Evolutionary conservation across 2,113 vertebrate genomes (phyloP).

Genomic region (Amazona vittata): DNA sequence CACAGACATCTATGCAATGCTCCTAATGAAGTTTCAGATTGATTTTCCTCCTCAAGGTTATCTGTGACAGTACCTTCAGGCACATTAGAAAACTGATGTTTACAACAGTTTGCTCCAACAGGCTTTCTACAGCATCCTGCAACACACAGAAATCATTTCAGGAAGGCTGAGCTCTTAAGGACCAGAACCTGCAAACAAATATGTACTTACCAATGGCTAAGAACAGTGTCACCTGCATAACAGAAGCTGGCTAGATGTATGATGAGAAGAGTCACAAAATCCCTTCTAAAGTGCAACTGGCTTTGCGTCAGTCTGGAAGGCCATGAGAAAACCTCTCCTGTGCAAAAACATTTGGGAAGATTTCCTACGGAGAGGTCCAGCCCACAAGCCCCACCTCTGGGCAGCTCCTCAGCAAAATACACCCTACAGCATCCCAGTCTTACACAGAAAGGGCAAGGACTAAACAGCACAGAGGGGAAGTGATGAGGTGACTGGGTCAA

Average conservation of each 20-base stretch:
- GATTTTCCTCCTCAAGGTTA: slow-evolving; percentile 65
- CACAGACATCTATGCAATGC: slow-evolving; percentile 39
- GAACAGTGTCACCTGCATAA: not conserved
- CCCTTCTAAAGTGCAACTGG: not conserved
- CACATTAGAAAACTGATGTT: not conserved
- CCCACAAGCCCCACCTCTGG: not conserved
- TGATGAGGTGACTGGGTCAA: not conserved
- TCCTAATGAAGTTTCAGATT: slow-evolving; percentile 66
- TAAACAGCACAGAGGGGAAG: not conserved
- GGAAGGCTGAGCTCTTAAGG: not conserved
- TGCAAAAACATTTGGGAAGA: not conserved
- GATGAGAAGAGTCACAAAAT: not conserved
- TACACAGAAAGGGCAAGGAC: not conserved
- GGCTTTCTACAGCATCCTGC: slow-evolving; percentile 3
- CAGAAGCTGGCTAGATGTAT: not conserved
- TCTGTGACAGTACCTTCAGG: slow-evolving; percentile 32
- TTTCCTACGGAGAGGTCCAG: not conserved
- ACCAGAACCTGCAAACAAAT: not conserved
- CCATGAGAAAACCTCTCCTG: not conserved
- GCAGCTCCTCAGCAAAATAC: not conserved
- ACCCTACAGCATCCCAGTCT: not conserved
- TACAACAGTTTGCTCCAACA: slow-evolving; percentile 35
- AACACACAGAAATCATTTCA: not conserved
- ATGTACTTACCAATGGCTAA: not conserved
- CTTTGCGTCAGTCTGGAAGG: not conserved